A percentile compares a stretch with the other conserved stretches of the same genome.
Evolutionary conservation across 2,797 vertebrate species (phyloP).

Genomic region (Chaetodon trifasciatus): DNA sequence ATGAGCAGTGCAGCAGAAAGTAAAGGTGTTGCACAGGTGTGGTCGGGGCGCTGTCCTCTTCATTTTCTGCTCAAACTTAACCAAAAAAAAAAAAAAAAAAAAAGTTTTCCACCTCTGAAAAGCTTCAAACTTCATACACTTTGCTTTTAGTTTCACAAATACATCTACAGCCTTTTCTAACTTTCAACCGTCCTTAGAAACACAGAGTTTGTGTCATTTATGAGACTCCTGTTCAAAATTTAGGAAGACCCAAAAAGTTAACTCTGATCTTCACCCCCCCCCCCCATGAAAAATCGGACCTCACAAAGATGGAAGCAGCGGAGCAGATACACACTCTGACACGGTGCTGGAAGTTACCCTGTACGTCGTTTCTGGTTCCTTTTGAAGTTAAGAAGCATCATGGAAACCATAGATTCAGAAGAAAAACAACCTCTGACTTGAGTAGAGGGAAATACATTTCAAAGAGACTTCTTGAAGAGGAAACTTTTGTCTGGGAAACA

Average conservation of each 20-base stretch:
- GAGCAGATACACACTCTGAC: not conserved
- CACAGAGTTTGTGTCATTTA: no score
- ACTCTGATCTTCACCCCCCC: not conserved
- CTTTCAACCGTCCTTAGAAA: not conserved
- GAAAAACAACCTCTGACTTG: slow-evolving; percentile 16
- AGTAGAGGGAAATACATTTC: slow-evolving; percentile 29
- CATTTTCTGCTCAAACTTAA: not conserved
- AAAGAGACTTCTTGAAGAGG: slow-evolving; percentile 41
- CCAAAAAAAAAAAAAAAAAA: not conserved
- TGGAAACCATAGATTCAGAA: slow-evolving; percentile 12
- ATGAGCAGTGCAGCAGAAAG: not conserved
- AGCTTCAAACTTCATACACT: not conserved
- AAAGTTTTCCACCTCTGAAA: no score
- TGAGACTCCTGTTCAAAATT: no score
- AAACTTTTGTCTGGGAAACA: slow-evolving; percentile 18
- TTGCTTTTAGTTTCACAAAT: no score
- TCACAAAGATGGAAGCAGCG: not conserved
- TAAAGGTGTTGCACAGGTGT: not conserved
- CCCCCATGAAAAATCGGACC: not conserved
- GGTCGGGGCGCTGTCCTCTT: not conserved
- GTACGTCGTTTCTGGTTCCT: not conserved
- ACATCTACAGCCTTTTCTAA: not conserved
- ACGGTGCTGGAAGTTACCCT: not conserved
- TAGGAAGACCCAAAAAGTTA: not conserved
- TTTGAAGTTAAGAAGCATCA: slow-evolving; percentile 31